Evolutionary conservation across 2,113 vertebrate species (phyloP).

Genomic region (Esox niger): DNA sequence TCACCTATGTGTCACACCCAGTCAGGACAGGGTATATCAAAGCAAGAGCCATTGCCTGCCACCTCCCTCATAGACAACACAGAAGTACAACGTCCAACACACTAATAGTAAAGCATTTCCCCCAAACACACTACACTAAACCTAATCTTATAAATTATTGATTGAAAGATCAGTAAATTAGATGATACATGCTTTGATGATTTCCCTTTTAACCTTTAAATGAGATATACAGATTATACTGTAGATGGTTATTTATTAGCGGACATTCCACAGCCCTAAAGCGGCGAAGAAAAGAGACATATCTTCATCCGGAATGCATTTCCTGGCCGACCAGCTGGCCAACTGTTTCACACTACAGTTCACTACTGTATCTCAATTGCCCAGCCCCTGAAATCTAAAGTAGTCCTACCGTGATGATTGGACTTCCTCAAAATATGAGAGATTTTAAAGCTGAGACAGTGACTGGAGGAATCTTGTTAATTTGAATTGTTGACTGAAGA

Average conservation of each 20-base stretch:
- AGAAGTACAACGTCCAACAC: too few species aligned
- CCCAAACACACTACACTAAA: too few species aligned
- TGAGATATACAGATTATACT: not conserved
- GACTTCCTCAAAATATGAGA: constrained; percentile 1
- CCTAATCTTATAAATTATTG: not conserved
- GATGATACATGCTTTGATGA: not conserved
- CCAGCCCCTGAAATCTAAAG: not conserved
- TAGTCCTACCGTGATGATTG: constrained; percentile 7
- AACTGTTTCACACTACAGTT: constrained; percentile 33
- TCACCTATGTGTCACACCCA: constrained; percentile 61
- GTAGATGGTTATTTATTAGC: not conserved
- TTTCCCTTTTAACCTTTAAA: not conserved
- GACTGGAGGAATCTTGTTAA: not conserved
- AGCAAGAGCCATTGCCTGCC: too few species aligned
- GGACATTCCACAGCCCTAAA: not conserved
- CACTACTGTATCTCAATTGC: constrained; percentile 13
- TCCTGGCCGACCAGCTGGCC: constrained; percentile 41
- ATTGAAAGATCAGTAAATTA: too few species aligned
- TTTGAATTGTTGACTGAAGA: not conserved
- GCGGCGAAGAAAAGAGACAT: constrained; percentile 11
- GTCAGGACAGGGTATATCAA: constrained; percentile 27
- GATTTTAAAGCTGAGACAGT: constrained; percentile 4
- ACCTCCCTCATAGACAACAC: too few species aligned
- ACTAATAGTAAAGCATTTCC: too few species aligned
- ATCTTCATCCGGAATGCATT: constrained; percentile 61